Evolutionary conservation across 1,140 invertebrate genomes (phyloP).

Genomic region (Neelides sp.): DNA sequence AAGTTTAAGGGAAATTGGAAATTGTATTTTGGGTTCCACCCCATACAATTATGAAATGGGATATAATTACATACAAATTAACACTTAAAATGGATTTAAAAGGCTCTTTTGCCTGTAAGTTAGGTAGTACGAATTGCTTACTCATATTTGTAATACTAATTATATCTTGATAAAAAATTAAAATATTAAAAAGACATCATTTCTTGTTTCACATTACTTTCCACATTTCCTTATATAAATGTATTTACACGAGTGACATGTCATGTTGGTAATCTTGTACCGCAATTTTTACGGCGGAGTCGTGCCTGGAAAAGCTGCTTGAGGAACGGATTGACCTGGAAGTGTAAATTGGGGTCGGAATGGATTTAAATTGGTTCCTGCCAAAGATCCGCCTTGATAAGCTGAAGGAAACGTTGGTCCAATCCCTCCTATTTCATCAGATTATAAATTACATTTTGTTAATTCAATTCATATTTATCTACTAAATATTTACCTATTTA

Average conservation of each 20-base stretch:
- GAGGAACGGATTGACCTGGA: conserved; percentile 27
- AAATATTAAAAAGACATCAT: too few species aligned
- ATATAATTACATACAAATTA: conserved; percentile 1
- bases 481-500: background rate
- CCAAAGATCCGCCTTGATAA: conserved; percentile 25
- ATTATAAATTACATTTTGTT: too few species aligned
- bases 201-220: too few species aligned
- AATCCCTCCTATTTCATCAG: conserved; percentile 20
- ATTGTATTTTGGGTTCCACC: background rate
- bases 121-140: background rate
- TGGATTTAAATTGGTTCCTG: conserved; percentile 29
- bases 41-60: background rate
- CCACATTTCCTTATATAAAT: too few species aligned
- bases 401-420: conserved; percentile 28
- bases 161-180: too few species aligned
- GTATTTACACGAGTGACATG: too few species aligned
- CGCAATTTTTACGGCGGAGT: conserved; percentile 23
- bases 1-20: too few species aligned
- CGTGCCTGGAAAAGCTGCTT: conserved; percentile 26
- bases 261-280: too few species aligned
- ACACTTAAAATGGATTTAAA: background rate
- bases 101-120: background rate
- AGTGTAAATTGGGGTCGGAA: conserved; percentile 33
- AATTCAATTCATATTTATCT: background rate
- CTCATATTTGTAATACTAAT: too few species aligned